phyloP scores from a whole-genome alignment of 2,113 vertebrate genomes.

The Ancistrus triradiatus region DNA sequence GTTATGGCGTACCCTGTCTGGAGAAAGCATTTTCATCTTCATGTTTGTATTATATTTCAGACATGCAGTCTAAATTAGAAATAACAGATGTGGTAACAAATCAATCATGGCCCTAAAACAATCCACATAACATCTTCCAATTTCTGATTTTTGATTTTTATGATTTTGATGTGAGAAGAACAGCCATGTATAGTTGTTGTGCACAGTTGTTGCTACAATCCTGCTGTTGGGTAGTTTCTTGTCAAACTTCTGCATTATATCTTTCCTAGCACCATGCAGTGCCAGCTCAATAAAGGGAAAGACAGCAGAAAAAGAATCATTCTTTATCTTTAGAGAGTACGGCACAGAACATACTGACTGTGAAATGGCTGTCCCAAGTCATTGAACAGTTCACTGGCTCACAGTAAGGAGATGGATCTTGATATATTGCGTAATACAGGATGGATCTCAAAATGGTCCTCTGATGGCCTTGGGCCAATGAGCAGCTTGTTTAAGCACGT shows the following conservation, averaged over 20 bases:
- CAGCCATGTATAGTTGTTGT: background rate
- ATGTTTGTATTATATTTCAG: background rate
- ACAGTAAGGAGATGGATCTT: constrained; percentile 57
- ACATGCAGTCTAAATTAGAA: constrained; percentile 5
- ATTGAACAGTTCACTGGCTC: constrained; percentile 59
- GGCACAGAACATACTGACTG: constrained; percentile 58
- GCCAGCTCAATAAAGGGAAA: constrained; percentile 41
- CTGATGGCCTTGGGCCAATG: constrained; percentile 50
- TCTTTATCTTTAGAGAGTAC: constrained; percentile 53
- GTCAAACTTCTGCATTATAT: constrained; percentile 44
- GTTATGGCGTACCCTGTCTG: background rate
- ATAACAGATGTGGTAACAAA: too few species aligned
- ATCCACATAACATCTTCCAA: background rate
- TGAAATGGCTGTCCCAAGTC: constrained; percentile 63
- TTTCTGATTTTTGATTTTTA: background rate
- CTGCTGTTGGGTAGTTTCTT: constrained; percentile 41
- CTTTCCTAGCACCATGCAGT: constrained; percentile 39
- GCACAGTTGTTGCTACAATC: constrained; percentile 9
- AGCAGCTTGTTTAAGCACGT: constrained; percentile 69
- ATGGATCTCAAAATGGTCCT: constrained; percentile 57
- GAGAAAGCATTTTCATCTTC: background rate
- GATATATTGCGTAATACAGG: constrained; percentile 67
- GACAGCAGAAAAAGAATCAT: constrained; percentile 41
- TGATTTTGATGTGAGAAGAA: background rate
- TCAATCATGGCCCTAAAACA: too few species aligned